These are phyloP conservation scores for Pecten maximus DNA, from an alignment of 2,888 invertebrate genomes.

Conservation along the genomic window DNA sequence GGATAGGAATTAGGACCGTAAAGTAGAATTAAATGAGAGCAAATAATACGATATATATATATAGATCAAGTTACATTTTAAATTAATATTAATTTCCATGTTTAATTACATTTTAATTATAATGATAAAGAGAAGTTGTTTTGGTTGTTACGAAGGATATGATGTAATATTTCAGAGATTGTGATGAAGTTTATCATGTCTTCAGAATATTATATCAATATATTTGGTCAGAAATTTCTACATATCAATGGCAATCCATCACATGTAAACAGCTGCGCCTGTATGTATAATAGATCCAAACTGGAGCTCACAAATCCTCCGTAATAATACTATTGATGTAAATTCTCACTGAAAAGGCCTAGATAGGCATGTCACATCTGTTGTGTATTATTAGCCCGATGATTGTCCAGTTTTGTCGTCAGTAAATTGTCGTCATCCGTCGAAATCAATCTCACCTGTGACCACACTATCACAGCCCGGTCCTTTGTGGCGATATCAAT, in stretches of 20 bases:
- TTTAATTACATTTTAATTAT: too few relatives aligned
- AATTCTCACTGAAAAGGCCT: neutral
- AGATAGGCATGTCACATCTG: neutral
- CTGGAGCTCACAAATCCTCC: neutral
- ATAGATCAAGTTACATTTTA: too few relatives aligned
- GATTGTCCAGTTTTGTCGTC: neutral
- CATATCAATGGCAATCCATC: neutral
- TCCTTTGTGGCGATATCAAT: neutral
- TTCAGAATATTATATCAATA: neutral
- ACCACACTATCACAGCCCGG: neutral
- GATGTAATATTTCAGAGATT: too few relatives aligned
- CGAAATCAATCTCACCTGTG: constrained; percentile 24
- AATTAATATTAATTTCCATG: too few relatives aligned
- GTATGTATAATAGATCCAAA: neutral
- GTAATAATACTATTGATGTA: neutral
- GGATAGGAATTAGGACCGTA: too few relatives aligned
- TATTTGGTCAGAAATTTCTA: neutral
- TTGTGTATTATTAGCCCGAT: constrained; percentile 9
- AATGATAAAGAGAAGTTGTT: too few relatives aligned
- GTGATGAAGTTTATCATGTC: neutral
- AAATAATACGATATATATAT: too few relatives aligned
- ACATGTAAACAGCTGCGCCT: neutral
- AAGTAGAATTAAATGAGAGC: too few relatives aligned
- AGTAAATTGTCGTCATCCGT: neutral
- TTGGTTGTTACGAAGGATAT: too few relatives aligned